These are phyloP conservation scores for Reinhardtius hippoglossoides DNA, from an alignment of 2,113 vertebrate genomes.

Conservation along the genomic window DNA sequence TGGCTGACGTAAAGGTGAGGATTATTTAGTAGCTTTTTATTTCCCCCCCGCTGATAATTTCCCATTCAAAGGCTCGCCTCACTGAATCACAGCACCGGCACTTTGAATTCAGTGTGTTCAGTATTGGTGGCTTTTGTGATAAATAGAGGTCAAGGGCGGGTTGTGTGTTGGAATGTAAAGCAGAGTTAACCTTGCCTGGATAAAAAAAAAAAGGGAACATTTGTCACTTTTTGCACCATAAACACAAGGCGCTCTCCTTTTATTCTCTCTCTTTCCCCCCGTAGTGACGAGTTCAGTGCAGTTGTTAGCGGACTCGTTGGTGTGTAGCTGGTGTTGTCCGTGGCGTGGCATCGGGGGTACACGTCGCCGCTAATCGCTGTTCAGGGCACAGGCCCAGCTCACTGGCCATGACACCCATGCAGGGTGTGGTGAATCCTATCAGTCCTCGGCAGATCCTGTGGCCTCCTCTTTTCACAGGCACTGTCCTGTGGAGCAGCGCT, in stretches of 20 bases:
- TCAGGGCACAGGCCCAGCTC: slow-evolving; percentile 62
- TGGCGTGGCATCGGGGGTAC: slow-evolving; percentile 19
- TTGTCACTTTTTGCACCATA: slow-evolving; percentile 20
- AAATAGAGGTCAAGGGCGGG: slow-evolving; percentile 50
- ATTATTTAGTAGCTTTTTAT: slow-evolving; percentile 27
- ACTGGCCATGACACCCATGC: slow-evolving; percentile 59
- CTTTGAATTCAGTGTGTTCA: slow-evolving; percentile 22
- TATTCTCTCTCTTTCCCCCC: background rate
- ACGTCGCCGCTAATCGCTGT: slow-evolving; percentile 66
- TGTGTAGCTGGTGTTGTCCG: slow-evolving; percentile 32
- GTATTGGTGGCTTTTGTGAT: slow-evolving; percentile 1
- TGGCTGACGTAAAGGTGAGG: slow-evolving; percentile 2
- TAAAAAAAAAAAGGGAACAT: slow-evolving; percentile 2
- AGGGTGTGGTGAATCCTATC: slow-evolving; percentile 69
- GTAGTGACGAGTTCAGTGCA: slow-evolving; percentile 16
- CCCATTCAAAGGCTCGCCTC: slow-evolving; percentile 5
- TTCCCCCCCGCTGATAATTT: background rate
- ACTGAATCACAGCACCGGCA: background rate
- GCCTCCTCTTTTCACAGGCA: slow-evolving; percentile 25
- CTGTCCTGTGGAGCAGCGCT: slow-evolving; percentile 23
- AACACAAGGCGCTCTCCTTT: slow-evolving; percentile 1
- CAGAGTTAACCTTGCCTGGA: slow-evolving; percentile 11
- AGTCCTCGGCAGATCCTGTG: slow-evolving; percentile 53
- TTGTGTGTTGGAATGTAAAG: slow-evolving; percentile 25
- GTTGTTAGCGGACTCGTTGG: slow-evolving; percentile 24